Evolutionary conservation across 2,113 vertebrate species (phyloP).

Genomic region (Seriola dumerili): DNA sequence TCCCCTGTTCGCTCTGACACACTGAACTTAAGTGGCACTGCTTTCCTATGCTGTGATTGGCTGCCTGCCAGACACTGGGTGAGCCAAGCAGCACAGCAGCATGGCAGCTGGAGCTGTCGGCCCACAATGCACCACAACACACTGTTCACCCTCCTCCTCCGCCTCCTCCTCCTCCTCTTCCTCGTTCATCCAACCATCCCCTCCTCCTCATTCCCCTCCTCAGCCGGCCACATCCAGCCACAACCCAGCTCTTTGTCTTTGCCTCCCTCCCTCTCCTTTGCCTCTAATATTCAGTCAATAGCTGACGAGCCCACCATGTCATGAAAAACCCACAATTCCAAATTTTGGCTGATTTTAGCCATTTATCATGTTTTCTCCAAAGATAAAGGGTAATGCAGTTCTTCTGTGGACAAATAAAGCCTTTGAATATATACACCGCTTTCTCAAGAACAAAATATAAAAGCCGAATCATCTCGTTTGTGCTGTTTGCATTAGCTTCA

Average conservation of each 20-base stretch:
- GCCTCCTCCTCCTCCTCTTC: conserved; percentile 29
- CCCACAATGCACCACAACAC: conserved; percentile 78
- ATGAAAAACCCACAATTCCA: conserved; percentile 1
- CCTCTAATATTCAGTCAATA: conserved; percentile 21
- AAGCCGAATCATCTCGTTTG: background rate
- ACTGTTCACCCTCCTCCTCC: conserved; percentile 29
- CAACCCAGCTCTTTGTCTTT: conserved; percentile 57
- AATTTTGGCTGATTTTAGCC: background rate
- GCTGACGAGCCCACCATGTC: conserved; percentile 8
- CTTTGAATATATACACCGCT: background rate
- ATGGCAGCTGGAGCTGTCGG: conserved; percentile 78
- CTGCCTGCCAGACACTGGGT: conserved; percentile 81
- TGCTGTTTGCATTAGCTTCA: background rate
- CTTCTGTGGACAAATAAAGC: too few species aligned
- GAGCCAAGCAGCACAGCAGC: conserved; percentile 76
- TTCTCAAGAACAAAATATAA: background rate
- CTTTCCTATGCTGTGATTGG: conserved; percentile 81
- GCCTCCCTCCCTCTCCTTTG: conserved; percentile 3
- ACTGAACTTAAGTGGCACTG: conserved; percentile 86
- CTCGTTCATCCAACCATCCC: conserved; percentile 30
- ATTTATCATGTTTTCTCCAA: background rate
- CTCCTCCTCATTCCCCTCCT: conserved; percentile 22
- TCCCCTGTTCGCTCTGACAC: conserved; percentile 75
- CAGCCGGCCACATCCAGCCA: conserved; percentile 36
- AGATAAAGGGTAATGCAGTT: background rate